phyloP scores from a whole-genome alignment of 1,140 invertebrate species.

The Ylistrum balloti region DNA sequence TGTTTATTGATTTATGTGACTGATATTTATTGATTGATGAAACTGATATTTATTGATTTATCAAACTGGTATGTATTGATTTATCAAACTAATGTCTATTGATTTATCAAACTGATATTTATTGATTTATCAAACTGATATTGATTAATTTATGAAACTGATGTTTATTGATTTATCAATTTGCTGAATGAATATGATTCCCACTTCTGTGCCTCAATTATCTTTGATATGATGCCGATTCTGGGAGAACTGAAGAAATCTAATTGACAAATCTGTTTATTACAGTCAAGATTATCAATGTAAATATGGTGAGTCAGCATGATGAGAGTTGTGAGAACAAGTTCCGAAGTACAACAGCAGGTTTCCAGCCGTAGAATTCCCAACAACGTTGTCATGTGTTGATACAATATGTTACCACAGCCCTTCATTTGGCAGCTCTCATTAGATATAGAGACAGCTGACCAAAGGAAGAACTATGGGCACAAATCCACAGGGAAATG shows the following conservation, averaged over 20 bases:
- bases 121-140: too few relatives aligned
- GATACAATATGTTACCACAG: constrained; percentile 77
- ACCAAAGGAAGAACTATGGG: constrained; percentile 77
- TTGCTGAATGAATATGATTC: too few relatives aligned
- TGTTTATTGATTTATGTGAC: too few relatives aligned
- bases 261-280: neutral
- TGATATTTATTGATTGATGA: too few relatives aligned
- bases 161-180: neutral
- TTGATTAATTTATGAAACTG: too few relatives aligned
- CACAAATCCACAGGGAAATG: neutral
- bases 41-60: too few relatives aligned
- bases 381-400: neutral
- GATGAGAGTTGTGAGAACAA: neutral
- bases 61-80: too few relatives aligned
- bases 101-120: too few relatives aligned
- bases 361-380: too few relatives aligned
- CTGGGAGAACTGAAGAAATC: neutral
- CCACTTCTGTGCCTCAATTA: neutral
- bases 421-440: constrained; percentile 87
- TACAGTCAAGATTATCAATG: neutral
- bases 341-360: neutral
- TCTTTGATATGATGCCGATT: neutral
- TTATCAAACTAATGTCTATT: too few relatives aligned
- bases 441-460: constrained; percentile 74
- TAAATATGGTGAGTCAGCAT: neutral